Conservation (phyloP, 2,113 vertebrate genomes). For the Colinus virginianus region DNA sequence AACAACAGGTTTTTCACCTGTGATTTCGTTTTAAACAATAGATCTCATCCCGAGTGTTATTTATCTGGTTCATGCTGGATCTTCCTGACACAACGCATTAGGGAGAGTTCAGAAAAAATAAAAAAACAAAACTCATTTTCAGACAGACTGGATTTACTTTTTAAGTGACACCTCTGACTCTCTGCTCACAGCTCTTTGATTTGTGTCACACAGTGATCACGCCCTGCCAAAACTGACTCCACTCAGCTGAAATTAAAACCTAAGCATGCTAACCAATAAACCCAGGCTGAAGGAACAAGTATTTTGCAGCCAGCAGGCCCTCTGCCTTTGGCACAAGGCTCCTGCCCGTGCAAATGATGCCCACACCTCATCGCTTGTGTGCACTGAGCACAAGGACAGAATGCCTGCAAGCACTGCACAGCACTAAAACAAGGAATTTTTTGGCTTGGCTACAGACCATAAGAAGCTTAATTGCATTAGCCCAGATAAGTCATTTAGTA, state of each 20-base stretch:
- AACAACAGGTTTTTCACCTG: conserved; percentile 19
- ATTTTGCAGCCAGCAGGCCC: background rate
- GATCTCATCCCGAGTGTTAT: background rate
- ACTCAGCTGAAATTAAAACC: background rate
- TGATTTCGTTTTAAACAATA: conserved; percentile 23
- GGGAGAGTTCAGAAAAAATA: background rate
- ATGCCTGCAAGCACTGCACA: background rate
- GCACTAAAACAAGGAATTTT: background rate
- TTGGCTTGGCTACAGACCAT: fast-evolving
- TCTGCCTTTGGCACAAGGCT: background rate
- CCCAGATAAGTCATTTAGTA: conserved; percentile 36
- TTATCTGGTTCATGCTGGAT: background rate
- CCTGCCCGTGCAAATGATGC: background rate
- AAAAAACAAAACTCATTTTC: background rate
- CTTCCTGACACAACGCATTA: background rate
- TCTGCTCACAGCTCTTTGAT: background rate
- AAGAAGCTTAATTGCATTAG: conserved; percentile 54
- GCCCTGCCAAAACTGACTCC: background rate
- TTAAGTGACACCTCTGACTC: background rate
- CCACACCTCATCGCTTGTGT: background rate
- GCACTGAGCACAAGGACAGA: background rate
- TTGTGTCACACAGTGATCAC: background rate
- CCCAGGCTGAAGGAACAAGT: background rate
- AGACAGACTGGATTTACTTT: background rate
- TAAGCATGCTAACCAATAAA: background rate